A percentile compares a stretch with the other conserved stretches of the same genome.
These are phyloP conservation scores for Plebejus argus DNA, from an alignment of 2,888 invertebrate species.

Conservation along the genomic window DNA sequence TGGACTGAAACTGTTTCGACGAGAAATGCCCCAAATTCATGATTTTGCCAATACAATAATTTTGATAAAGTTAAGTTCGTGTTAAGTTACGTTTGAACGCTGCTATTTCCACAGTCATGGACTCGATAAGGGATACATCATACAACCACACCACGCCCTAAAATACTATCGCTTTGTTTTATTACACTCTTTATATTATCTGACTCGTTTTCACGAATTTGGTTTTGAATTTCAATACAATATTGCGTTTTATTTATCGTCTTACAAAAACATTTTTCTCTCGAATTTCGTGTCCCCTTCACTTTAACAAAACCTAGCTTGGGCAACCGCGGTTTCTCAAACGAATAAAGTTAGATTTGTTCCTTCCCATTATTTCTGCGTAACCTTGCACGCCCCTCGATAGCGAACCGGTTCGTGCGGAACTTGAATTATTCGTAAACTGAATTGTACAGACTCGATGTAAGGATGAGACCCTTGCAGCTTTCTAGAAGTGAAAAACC, in stretches of 20 bases:
- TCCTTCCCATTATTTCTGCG: conserved; percentile 41
- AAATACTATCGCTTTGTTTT: no score
- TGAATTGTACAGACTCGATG: not conserved
- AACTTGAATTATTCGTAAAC: conserved; percentile 22
- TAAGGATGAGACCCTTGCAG: not conserved
- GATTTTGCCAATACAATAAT: no score
- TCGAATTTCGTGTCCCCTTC: conserved; percentile 4
- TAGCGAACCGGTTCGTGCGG: conserved; percentile 37
- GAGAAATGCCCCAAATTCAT: no score
- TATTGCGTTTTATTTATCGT: not conserved
- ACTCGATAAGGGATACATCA: no score
- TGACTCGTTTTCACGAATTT: not conserved
- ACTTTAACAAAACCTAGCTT: not conserved
- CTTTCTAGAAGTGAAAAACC: not conserved
- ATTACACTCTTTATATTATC: not conserved
- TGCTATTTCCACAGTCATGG: no score
- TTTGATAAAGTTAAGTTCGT: no score
- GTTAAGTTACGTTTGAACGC: no score
- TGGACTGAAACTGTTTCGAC: no score
- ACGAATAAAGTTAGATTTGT: conserved; percentile 21
- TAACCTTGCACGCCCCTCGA: conserved; percentile 39
- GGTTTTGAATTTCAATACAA: not conserved
- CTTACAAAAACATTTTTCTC: not conserved
- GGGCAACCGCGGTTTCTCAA: not conserved
- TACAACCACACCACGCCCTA: no score